These are phyloP conservation scores for Monodelphis domestica DNA, from an alignment of 2,797 vertebrate species.

Conservation along the genomic window DNA sequence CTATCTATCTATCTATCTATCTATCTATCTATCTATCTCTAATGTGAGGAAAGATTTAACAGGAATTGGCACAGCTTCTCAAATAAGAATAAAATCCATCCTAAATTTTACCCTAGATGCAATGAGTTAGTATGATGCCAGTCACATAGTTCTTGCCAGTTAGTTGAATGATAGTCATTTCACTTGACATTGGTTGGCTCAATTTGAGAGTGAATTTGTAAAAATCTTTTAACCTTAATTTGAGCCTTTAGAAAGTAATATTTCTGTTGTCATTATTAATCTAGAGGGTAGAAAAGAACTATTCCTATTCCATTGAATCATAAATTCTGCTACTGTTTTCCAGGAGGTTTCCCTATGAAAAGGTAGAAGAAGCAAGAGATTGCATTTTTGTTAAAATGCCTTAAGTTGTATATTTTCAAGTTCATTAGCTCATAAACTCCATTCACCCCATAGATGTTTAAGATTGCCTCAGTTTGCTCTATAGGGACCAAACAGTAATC, in stretches of 20 bases:
- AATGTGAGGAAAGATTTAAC: neutral
- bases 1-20: no score
- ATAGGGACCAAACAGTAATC: neutral
- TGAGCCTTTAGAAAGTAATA: neutral
- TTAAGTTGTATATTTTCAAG: neutral
- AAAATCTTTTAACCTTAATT: neutral
- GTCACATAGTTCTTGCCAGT: neutral
- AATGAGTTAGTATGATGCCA: neutral
- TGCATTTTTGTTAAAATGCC: constrained; percentile 13
- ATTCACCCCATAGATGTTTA: neutral
- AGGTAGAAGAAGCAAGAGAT: constrained; percentile 21
- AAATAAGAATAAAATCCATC: constrained; percentile 4
- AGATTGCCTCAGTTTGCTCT: neutral
- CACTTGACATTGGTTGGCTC: neutral
- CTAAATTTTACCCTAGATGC: constrained; percentile 25
- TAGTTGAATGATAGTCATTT: neutral
- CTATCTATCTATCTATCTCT: no score
- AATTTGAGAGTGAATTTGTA: neutral
- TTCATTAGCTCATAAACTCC: neutral
- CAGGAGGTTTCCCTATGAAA: constrained; percentile 31
- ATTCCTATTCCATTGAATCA: neutral
- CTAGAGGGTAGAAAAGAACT: neutral
- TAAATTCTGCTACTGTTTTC: neutral
- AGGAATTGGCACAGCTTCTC: neutral
- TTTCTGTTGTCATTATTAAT: constrained; percentile 20